phyloP scores from a whole-genome alignment of 2,888 invertebrate species.

The Cryptus armator region DNA sequence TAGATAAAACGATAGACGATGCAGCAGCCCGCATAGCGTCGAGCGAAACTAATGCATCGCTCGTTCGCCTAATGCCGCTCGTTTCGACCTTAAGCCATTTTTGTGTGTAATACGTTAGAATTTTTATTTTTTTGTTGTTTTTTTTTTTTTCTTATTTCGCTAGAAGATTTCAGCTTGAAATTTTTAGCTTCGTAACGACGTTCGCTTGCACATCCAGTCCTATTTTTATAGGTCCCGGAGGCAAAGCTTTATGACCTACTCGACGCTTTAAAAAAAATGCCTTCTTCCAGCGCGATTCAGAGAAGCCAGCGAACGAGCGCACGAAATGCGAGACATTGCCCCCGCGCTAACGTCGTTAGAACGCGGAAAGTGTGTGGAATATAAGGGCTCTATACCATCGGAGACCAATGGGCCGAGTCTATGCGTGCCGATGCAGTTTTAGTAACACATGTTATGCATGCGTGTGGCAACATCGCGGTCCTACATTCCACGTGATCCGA shows the following conservation, averaged over 20 bases:
- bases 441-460: constrained; percentile 70
- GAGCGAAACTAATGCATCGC: constrained; percentile 40
- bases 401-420: neutral
- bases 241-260: neutral
- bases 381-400: constrained; percentile 8
- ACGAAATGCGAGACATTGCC: constrained; percentile 28
- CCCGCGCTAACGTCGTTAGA: constrained; percentile 26
- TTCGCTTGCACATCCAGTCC: neutral
- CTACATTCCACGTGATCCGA: constrained; percentile 70
- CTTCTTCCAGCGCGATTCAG: neutral
- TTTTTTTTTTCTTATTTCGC: neutral
- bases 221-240: neutral
- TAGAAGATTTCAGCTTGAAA: neutral
- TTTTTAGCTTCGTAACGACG: neutral
- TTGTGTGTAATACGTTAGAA: constrained; percentile 20
- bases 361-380: constrained; percentile 35
- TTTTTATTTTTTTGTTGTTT: neutral
- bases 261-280: constrained; percentile 6
- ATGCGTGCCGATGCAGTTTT: constrained; percentile 53
- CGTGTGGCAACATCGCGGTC: constrained; percentile 73
- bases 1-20: constrained; percentile 50
- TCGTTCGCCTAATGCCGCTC: constrained; percentile 16
- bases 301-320: neutral
- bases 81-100: constrained; percentile 44
- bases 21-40: constrained; percentile 46